Percentiles rank a stretch among this genome's conserved stretches.
Evolutionary conservation across 1,140 invertebrate species (phyloP).

Genomic region (Eubasilissa regina): DNA sequence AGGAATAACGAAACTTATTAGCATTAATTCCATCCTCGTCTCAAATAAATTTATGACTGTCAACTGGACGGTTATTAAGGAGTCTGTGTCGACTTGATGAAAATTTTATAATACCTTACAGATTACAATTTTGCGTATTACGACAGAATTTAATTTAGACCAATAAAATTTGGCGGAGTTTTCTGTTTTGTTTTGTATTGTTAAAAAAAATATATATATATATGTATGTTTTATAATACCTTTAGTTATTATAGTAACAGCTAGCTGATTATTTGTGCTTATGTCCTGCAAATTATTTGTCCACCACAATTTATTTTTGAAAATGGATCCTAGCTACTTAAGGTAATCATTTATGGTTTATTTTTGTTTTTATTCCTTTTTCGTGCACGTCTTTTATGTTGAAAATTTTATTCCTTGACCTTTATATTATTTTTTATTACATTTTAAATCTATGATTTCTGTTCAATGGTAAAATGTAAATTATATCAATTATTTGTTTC

Average conservation of each 20-base stretch:
- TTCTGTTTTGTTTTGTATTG: too few relatives aligned
- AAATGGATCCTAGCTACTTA: background rate
- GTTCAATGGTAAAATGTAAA: background rate
- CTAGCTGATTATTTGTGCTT: background rate
- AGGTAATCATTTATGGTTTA: conserved; percentile 22
- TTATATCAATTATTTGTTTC: conserved; percentile 7
- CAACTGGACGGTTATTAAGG: too few relatives aligned
- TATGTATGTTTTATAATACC: conserved; percentile 8
- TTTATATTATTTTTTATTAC: background rate
- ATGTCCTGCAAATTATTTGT: background rate
- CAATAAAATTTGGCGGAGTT: too few relatives aligned
- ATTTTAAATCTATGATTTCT: too few relatives aligned
- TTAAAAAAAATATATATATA: too few relatives aligned
- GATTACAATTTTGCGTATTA: too few relatives aligned
- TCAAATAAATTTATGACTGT: too few relatives aligned
- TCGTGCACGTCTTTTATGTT: background rate
- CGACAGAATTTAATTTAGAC: too few relatives aligned
- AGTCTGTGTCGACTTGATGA: too few relatives aligned
- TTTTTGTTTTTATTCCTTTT: conserved; percentile 32
- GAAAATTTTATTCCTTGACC: conserved; percentile 11
- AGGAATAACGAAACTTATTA: too few relatives aligned
- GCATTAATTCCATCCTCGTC: too few relatives aligned
- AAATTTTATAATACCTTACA: too few relatives aligned
- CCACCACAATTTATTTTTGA: background rate
- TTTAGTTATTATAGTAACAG: conserved; percentile 17